A percentile compares a stretch with the other conserved stretches of the same genome.
These are phyloP conservation scores for Vulpes vulpes DNA, from an alignment of 2,113 vertebrate species.

Conservation along the genomic window DNA sequence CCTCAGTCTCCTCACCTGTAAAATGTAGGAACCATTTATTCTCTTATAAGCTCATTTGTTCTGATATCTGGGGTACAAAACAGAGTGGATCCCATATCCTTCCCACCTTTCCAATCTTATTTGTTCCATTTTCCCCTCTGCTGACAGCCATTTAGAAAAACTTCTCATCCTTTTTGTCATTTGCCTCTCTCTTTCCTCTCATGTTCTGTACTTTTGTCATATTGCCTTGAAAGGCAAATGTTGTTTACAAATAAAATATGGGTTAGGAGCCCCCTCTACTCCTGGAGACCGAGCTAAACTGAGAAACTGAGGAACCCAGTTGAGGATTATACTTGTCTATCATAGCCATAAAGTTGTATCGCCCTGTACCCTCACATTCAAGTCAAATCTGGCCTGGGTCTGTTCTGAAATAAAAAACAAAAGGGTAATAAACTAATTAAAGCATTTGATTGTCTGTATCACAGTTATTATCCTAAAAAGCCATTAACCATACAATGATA, in stretches of 20 bases:
- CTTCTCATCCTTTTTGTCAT: background rate
- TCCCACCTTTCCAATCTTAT: background rate
- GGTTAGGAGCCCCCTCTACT: background rate
- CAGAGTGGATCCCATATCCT: background rate
- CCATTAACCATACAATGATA: conserved; percentile 73
- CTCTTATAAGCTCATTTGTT: background rate
- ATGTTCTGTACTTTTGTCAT: background rate
- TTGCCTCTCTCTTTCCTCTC: background rate
- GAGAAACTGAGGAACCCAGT: background rate
- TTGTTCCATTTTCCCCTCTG: background rate
- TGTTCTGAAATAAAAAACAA: conserved; percentile 51
- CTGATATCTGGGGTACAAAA: background rate
- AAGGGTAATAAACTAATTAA: conserved; percentile 72
- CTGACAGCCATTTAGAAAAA: background rate
- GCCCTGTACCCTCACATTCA: background rate
- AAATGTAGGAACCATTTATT: background rate
- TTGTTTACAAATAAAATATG: background rate
- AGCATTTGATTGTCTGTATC: conserved; percentile 69
- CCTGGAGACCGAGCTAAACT: background rate
- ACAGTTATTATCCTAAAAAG: conserved; percentile 73
- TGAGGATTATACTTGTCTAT: background rate
- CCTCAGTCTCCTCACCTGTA: background rate
- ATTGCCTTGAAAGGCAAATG: background rate
- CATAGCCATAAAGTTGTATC: background rate
- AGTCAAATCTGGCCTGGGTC: conserved; percentile 51